phyloP scores from a whole-genome alignment of 1,140 invertebrate species.

The Pinna nobilis region DNA sequence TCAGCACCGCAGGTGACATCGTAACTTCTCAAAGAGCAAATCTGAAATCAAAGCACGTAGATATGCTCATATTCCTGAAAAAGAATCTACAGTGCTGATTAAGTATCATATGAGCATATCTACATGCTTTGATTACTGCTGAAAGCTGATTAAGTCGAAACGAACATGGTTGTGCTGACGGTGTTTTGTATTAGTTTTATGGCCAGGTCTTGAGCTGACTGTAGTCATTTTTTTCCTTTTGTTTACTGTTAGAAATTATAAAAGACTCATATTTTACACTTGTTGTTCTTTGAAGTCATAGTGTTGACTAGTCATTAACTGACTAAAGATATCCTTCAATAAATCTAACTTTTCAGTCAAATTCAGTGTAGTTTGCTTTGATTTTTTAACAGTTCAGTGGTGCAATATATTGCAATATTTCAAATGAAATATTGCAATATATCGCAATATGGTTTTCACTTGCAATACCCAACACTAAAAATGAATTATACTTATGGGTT shows the following conservation, averaged over 20 bases:
- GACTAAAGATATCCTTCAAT: background rate
- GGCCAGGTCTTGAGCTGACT: background rate
- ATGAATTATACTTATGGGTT: background rate
- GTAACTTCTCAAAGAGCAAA: conserved; percentile 29
- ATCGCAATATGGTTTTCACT: conserved; percentile 9
- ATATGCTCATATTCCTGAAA: conserved; percentile 13
- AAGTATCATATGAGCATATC: background rate
- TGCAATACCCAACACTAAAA: conserved; percentile 6
- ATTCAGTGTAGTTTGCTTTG: conserved; percentile 5
- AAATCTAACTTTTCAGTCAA: conserved; percentile 1
- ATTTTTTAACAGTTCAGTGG: background rate
- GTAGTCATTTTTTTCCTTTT: background rate
- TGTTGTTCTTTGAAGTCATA: background rate
- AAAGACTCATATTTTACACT: background rate
- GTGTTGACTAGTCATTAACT: background rate
- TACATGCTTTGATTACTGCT: background rate
- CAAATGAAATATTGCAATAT: conserved; percentile 5
- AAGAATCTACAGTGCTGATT: conserved; percentile 4
- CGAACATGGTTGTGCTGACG: background rate
- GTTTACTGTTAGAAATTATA: background rate
- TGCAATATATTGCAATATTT: conserved; percentile 10
- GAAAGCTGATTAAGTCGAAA: background rate
- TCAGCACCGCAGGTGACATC: conserved; percentile 24
- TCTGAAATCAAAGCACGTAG: conserved; percentile 34
- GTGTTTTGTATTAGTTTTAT: background rate